Percentiles rank a stretch among this genome's conserved stretches.
Evolutionary conservation across 2,888 invertebrate species (phyloP).

Genomic region (Polydrusus tereticollis): DNA sequence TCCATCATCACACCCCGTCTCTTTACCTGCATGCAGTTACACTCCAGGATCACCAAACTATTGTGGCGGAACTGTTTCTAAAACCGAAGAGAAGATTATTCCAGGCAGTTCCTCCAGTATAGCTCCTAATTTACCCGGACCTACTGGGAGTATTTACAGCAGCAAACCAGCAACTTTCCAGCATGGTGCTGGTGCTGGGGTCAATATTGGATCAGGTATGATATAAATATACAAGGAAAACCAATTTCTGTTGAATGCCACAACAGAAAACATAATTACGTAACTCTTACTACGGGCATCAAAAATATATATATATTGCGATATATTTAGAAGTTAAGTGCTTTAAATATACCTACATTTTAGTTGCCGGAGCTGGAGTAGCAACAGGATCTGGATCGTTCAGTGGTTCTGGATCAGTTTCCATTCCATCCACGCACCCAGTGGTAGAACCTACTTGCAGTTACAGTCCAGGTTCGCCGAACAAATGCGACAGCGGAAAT

Average conservation of each 20-base stretch:
- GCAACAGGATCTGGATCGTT: neutral
- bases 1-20: constrained; percentile 35
- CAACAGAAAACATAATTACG: too few species aligned
- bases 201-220: neutral
- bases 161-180: constrained; percentile 45
- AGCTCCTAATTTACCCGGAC: constrained; percentile 49
- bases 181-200: neutral
- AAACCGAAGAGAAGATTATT: neutral
- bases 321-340: neutral
- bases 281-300: too few species aligned
- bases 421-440: constrained; percentile 36
- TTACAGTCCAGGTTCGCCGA: constrained; percentile 37
- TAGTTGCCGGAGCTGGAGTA: neutral
- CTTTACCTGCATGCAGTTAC: constrained; percentile 35
- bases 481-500: constrained; percentile 19
- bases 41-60: constrained; percentile 14
- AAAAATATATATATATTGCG: too few species aligned
- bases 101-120: constrained; percentile 10
- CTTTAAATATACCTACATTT: neutral
- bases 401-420: constrained; percentile 19
- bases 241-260: too few species aligned
- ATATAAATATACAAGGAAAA: too few species aligned
- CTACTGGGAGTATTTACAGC: constrained; percentile 50
- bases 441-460: constrained; percentile 37
- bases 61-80: neutral